Base-by-base conservation (phyloP, 2,797 vertebrate species). In the Dermochelys coriacea region DNA sequence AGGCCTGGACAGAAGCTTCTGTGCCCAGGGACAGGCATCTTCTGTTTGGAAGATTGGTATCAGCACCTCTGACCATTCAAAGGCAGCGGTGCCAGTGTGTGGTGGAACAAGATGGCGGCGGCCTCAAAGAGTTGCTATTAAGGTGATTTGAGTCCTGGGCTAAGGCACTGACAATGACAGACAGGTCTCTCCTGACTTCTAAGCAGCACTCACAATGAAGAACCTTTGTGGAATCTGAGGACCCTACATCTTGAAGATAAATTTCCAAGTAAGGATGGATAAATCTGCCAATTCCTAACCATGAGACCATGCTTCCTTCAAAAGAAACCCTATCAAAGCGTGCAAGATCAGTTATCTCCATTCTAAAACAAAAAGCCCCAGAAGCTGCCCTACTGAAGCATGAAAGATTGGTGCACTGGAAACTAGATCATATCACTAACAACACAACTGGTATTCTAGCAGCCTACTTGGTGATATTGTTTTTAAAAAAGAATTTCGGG, bases 101-200 rank as follows among this genome's bases (percentile, higher is more conserved):
- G 9, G 3, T 89, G 82, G 80, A 84, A 25, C 15, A 71, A 21
- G 18, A 19, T 87, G n/a, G 2, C 52, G n/a, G 25, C 15, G 12
- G 41, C 8, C 59, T 49, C 64, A 37, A 51, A 82, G 64, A 4
- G 2, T 45, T 87, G 15, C 31, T 85, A 83, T 82, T 16, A n/a
- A 18, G 0, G 0, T 41, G 8, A 12, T 47, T 87, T 74, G 12
- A 74, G 5, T 78, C 77, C 57, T 54, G 0, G 0, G 37, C 1
- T 64, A 91, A 41, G 80, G 51, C 3, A 0, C 57, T 29, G 1
- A 5, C 51, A 21, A 6, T 52, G 19, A 52, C 52, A 21, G 12
- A 34, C 54, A 83, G 25, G 2, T 51, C 8, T 80, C 8, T 45
- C 1, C 45, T 77, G 14, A 34, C 61, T 82, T 80, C 77, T 34